Conservation (phyloP, 2,113 vertebrate genomes). For the Ifrita kowaldi region DNA sequence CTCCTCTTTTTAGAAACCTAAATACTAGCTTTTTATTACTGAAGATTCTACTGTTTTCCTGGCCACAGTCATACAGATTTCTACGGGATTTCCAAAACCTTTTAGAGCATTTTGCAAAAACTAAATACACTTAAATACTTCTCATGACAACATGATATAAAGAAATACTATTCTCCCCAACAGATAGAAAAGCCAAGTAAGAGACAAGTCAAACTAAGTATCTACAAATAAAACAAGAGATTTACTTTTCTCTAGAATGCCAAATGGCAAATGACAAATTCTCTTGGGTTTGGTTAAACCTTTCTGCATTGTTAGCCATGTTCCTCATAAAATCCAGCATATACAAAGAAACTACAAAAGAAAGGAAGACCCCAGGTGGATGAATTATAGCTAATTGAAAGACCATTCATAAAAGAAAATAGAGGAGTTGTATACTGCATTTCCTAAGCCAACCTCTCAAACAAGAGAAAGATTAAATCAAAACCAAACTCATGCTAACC, state of each 20-base stretch:
- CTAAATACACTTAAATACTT: not conserved
- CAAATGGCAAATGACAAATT: not conserved
- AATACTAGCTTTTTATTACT: not conserved
- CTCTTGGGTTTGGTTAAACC: not conserved
- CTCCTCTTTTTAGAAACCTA: not conserved
- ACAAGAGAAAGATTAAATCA: not conserved
- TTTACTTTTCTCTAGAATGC: not conserved
- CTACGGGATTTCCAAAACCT: not conserved
- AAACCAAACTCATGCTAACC: not conserved
- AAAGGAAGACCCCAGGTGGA: not conserved
- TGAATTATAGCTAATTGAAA: not conserved
- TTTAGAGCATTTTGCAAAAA: not conserved
- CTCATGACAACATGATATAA: not conserved
- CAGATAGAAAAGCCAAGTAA: accelerated
- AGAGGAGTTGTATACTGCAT: not conserved
- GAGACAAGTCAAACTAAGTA: not conserved
- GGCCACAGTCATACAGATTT: not conserved
- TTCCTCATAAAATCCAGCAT: not conserved
- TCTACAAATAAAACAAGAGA: not conserved
- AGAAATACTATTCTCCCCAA: not conserved
- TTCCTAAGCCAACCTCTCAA: not conserved
- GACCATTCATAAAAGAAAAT: not conserved
- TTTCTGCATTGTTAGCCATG: not conserved
- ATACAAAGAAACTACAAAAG: not conserved
- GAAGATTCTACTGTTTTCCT: not conserved